Base-by-base conservation (phyloP, 2,888 invertebrate species). In the Machimus rusticus region DNA sequence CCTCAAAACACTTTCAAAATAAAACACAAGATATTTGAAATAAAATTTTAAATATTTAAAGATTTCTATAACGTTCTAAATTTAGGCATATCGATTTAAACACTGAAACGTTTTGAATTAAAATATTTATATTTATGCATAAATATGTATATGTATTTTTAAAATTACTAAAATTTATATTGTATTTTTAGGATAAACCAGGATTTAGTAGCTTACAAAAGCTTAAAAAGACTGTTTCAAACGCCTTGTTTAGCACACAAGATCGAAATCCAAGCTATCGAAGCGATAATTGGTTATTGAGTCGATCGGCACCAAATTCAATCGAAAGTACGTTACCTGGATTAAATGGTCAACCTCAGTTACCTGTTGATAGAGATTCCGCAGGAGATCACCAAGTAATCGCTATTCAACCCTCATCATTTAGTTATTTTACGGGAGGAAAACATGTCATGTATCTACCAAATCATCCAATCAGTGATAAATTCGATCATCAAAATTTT, bases 381-480 rank as follows among this genome's bases (percentile, higher is more conserved):
- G 31, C 16, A 19, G 37, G 34, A 34, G 14, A 12, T 1, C 19
- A 39, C 4, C 78, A 66, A 23, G 66, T 28, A 19, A 55, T 85
- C 90, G 92, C 89, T 51, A 79, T 94, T 4, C 90, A 91, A 74
- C 90, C 91, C 0, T 90, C 90, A 55, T 91, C 91, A 0, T 93
- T 94, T 88, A 93, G 95, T 2, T 95, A 95, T 91, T 91, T 95
- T 88, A 94, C 95, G 1, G 94, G 94, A 90, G 94, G 95, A 90
- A 95, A 95, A 0, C 95, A 96, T 91, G 95, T 97, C 37, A 97
- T 97, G 95, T 97, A 97, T 92, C 93, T 97, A 85, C 92, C 92
- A 14, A 90, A 90, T 28, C 88, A 88, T 93, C 82, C 91, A 91
- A 31, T 90, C 90, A 43, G 90, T 0, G 90, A 90, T 88, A 91